These are phyloP conservation scores for Peribatodes rhomboidaria DNA, from an alignment of 2,888 invertebrate genomes.

Conservation along the genomic window DNA sequence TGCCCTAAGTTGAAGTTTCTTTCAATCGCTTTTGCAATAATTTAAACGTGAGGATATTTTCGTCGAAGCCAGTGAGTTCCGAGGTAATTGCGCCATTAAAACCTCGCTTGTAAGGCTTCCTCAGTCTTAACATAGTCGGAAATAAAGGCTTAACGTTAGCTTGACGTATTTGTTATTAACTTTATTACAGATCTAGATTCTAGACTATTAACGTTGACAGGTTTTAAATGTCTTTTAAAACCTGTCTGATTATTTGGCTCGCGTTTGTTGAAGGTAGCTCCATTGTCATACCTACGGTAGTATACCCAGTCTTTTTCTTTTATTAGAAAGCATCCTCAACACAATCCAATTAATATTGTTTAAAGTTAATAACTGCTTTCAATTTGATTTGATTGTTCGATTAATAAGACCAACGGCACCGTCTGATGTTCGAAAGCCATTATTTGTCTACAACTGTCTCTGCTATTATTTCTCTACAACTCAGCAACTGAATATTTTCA, in stretches of 20 bases:
- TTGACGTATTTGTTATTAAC: not conserved
- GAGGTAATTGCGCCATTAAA: constrained; percentile 20
- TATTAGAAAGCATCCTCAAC: not conserved
- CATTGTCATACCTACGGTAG: not conserved
- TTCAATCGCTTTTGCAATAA: constrained; percentile 14
- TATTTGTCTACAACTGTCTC: not conserved
- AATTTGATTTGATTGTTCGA: not conserved
- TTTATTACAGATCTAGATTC: not conserved
- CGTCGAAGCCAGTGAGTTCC: constrained; percentile 8
- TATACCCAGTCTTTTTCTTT: not conserved
- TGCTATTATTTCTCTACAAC: not conserved
- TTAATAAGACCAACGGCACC: not conserved
- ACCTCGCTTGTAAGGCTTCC: constrained; percentile 23
- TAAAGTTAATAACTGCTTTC: not conserved
- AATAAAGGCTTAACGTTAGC: not conserved
- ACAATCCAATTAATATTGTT: not conserved
- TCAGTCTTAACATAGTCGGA: constrained; percentile 1
- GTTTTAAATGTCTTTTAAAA: not conserved
- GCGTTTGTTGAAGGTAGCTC: not conserved
- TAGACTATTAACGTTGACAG: not conserved
- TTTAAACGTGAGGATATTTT: constrained; percentile 11
- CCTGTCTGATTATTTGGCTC: not conserved
- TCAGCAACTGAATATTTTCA: no score
- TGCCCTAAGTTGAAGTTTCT: constrained; percentile 14
- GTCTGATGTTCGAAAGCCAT: not conserved